phyloP scores from a whole-genome alignment of 2,888 invertebrate species.

The Subacronicta megacephala region DNA sequence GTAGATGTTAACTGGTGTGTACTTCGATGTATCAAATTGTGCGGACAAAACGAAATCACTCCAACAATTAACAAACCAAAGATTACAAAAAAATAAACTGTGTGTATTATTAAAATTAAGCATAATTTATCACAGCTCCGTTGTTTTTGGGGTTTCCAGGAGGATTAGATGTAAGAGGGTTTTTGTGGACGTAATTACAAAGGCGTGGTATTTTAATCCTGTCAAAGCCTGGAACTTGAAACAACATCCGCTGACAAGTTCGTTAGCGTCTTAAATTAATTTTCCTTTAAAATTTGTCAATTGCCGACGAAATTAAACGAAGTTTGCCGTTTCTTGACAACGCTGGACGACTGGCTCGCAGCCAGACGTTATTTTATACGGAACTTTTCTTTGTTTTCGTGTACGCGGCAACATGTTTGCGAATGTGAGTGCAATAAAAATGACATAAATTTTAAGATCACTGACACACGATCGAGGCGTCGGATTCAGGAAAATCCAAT shows the following conservation, averaged over 20 bases:
- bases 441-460: conserved; percentile 57
- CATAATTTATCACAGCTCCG: conserved; percentile 34
- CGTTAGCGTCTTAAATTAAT: conserved; percentile 79
- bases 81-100: conserved; percentile 15
- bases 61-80: conserved; percentile 55
- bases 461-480: conserved; percentile 49
- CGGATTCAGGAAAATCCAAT: conserved; percentile 60
- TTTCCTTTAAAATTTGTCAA: conserved; percentile 80
- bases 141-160: conserved; percentile 45
- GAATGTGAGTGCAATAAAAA: conserved; percentile 40
- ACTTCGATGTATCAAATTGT: conserved; percentile 51
- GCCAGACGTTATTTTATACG: conserved; percentile 69
- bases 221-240: conserved; percentile 69
- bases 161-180: conserved; percentile 60
- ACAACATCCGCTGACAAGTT: conserved; percentile 73
- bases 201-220: conserved; percentile 71
- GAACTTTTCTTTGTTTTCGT: conserved; percentile 54
- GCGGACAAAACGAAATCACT: conserved; percentile 44
- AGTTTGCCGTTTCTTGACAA: conserved; percentile 76
- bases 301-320: conserved; percentile 76
- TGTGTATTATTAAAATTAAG: conserved; percentile 31
- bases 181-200: conserved; percentile 69
- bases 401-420: conserved; percentile 33
- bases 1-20: conserved; percentile 16
- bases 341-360: conserved; percentile 71